Percentiles rank a stretch among this genome's conserved stretches.
phyloP scores from a whole-genome alignment of 2,113 vertebrate species.

The Pelecanoides urinatrix region DNA sequence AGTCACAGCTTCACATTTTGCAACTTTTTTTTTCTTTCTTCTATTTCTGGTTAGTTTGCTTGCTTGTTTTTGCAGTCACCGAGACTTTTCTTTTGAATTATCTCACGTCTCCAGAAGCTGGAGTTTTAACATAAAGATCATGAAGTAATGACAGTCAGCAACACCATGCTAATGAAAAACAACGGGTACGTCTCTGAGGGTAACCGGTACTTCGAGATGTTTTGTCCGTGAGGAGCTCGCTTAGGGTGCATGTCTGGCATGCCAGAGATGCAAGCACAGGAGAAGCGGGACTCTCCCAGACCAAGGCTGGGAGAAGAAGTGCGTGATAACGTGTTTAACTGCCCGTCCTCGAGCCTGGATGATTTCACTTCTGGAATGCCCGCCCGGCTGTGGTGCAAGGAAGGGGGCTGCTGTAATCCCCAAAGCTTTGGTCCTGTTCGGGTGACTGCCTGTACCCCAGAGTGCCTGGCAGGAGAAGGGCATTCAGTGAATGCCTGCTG shows the following conservation, averaged over 20 bases:
- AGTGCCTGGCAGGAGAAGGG: neutral
- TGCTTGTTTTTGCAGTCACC: conserved; percentile 20
- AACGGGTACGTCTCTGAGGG: neutral
- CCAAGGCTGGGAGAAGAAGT: conserved; percentile 4
- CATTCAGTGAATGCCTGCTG: neutral
- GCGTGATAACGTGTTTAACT: neutral
- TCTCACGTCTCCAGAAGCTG: conserved; percentile 39
- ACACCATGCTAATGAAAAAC: neutral
- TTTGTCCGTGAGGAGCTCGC: conserved; percentile 23
- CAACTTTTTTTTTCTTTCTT: neutral
- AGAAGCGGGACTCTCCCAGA: conserved; percentile 1
- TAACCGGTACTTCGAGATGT: conserved; percentile 45
- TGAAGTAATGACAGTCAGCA: conserved; percentile 2
- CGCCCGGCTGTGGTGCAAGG: neutral
- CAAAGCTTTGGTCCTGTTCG: neutral
- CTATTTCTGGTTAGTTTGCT: conserved; percentile 34
- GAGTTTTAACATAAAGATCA: conserved; percentile 45
- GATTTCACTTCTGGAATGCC: neutral
- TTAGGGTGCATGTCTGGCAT: neutral
- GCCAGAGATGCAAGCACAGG: neutral
- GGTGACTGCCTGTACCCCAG: neutral
- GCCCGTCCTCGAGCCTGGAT: neutral
- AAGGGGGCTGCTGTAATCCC: neutral
- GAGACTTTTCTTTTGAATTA: conserved; percentile 13
- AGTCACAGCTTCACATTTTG: conserved; percentile 16